A percentile compares a stretch with the other conserved stretches of the same genome.
phyloP scores from a whole-genome alignment of 1,140 invertebrate genomes.

The Cherax destructor region DNA sequence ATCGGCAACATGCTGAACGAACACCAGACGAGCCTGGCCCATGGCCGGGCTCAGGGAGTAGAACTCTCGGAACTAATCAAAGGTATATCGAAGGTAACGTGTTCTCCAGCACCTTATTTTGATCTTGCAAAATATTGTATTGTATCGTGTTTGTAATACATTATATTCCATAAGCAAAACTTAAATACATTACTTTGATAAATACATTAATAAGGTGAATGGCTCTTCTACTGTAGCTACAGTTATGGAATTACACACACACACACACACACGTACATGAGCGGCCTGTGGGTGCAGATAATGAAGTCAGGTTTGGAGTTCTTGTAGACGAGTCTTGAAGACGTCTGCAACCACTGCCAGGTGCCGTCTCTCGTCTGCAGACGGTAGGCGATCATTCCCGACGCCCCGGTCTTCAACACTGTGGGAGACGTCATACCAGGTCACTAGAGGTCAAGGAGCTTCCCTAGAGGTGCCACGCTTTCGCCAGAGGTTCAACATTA shows the following conservation, averaged over 20 bases:
- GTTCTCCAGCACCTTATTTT: no score
- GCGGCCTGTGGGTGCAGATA: constrained; percentile 96
- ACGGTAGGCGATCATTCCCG: constrained; percentile 98
- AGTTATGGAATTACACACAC: neutral
- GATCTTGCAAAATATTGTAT: no score
- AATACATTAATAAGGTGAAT: no score
- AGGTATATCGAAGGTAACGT: no score
- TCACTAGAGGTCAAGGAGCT: neutral
- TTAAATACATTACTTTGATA: no score
- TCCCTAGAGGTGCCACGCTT: neutral
- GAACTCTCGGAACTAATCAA: no score
- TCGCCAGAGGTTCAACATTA: neutral
- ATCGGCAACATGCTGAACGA: no score
- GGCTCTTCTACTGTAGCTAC: no score
- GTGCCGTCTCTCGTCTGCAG: constrained; percentile 94
- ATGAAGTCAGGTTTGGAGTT: constrained; percentile 99
- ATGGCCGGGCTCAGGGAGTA: no score
- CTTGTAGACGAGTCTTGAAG: constrained; percentile 97
- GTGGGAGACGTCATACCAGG: constrained; percentile 65
- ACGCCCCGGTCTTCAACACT: constrained; percentile 99
- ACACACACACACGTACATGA: constrained; percentile 85
- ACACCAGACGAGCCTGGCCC: no score
- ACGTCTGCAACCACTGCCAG: constrained; percentile 99
- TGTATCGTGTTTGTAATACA: no score
- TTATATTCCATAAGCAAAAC: no score